Conservation (phyloP, 2,797 vertebrate genomes). For the Esox lucius region DNA sequence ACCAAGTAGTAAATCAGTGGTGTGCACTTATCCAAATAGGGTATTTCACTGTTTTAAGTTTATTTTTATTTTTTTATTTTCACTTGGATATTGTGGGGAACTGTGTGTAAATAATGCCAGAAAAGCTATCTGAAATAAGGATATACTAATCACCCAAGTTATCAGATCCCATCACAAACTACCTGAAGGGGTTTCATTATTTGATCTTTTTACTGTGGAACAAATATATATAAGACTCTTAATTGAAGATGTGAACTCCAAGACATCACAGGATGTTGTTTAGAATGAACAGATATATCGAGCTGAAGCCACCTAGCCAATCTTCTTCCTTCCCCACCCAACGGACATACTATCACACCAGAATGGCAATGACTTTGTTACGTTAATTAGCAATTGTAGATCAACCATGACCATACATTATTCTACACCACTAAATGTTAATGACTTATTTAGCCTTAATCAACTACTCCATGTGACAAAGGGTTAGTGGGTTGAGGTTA, state of each 20-base stretch:
- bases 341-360: background rate
- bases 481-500: slow-evolving; percentile 4
- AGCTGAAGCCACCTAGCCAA: too few species aligned
- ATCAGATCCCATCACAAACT: background rate
- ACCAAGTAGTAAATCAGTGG: too few species aligned
- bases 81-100: too few species aligned
- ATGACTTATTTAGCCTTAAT: slow-evolving; percentile 12
- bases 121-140: background rate
- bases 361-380: slow-evolving; percentile 49
- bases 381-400: slow-evolving; percentile 55
- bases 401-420: slow-evolving; percentile 57
- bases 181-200: background rate
- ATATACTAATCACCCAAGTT: background rate
- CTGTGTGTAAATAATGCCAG: too few species aligned
- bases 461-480: slow-evolving; percentile 1
- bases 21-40: too few species aligned
- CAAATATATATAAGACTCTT: background rate
- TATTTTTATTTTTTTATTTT: too few species aligned
- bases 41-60: too few species aligned
- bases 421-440: slow-evolving; percentile 34
- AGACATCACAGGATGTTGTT: background rate
- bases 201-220: background rate
- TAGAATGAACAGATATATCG: too few species aligned
- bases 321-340: background rate
- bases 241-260: background rate